These are phyloP conservation scores for Pristionchus fissidentatus DNA, from an alignment of 2,888 invertebrate species.

Conservation along the genomic window DNA sequence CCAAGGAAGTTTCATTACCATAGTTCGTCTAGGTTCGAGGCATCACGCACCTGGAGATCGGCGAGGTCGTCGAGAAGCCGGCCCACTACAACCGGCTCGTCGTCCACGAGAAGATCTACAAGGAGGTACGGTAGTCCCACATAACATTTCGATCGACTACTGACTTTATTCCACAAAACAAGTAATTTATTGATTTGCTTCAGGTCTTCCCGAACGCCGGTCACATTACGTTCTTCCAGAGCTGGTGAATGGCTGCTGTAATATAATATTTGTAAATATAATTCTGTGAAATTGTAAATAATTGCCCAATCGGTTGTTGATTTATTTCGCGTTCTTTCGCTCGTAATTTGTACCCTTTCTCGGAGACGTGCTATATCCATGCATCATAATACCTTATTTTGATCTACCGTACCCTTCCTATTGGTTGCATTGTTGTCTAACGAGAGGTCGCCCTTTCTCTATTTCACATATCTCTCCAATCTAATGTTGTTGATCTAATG, in stretches of 20 bases:
- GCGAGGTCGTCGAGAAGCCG: constrained; percentile 63
- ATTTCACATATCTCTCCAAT: too few relatives aligned
- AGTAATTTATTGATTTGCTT: neutral
- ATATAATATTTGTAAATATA: constrained; percentile 27
- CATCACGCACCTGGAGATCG: constrained; percentile 58
- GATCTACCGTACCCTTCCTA: neutral
- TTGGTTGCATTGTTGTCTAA: neutral
- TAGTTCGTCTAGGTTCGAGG: constrained; percentile 56
- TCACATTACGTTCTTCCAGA: constrained; percentile 60
- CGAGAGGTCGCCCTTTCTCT: neutral
- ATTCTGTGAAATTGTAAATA: constrained; percentile 16
- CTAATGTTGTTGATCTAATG: too few relatives aligned
- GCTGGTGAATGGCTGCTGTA: constrained; percentile 52
- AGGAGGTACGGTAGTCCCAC: constrained; percentile 53
- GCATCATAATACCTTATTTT: constrained; percentile 26
- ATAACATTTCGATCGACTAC: neutral
- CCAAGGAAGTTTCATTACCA: neutral
- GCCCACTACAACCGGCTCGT: constrained; percentile 59
- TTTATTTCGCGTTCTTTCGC: constrained; percentile 12
- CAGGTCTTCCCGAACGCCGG: constrained; percentile 58
- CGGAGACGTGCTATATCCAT: neutral
- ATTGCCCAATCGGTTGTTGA: neutral
- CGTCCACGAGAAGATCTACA: constrained; percentile 55
- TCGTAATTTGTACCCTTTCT: neutral
- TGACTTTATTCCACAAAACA: neutral